A percentile compares a stretch with the other conserved stretches of the same genome.
phyloP scores from a whole-genome alignment of 2,888 invertebrate genomes.

The Invenusta paracnida region DNA sequence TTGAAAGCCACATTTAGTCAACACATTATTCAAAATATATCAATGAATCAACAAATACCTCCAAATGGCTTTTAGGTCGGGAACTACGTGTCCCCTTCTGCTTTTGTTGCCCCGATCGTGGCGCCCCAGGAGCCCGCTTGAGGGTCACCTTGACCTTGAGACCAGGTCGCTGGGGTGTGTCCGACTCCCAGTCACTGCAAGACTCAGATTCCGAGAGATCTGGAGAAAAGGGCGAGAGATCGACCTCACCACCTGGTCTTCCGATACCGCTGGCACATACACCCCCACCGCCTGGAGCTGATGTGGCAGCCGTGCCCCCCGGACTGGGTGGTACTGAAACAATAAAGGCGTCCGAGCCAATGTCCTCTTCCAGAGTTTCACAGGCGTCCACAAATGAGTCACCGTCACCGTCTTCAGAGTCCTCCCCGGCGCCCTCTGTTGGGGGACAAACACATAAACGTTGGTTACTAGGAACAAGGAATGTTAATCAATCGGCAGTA shows the following conservation, averaged over 20 bases:
- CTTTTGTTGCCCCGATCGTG: not conserved
- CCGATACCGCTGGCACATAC: no score
- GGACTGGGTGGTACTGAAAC: not conserved
- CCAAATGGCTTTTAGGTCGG: not conserved
- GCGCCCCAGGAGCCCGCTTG: not conserved
- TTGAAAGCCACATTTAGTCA: no score
- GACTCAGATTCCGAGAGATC: not conserved
- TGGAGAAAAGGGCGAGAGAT: not conserved
- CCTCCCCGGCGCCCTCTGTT: no score
- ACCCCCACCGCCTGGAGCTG: not conserved
- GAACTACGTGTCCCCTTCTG: not conserved
- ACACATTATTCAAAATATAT: no score
- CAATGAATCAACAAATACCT: not conserved
- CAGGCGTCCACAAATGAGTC: constrained; percentile 3
- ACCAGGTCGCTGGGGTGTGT: not conserved
- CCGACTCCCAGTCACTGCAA: not conserved
- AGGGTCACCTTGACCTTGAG: not conserved
- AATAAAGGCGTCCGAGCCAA: not conserved
- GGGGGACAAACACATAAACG: no score
- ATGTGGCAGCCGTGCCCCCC: not conserved
- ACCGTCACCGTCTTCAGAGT: constrained; percentile 2
- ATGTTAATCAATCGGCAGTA: no score
- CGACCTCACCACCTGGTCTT: not conserved
- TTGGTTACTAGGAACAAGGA: no score
- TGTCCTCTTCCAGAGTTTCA: not conserved